Base-by-base conservation (phyloP, 2,797 vertebrate genomes). In the Gymnodraco acuticeps region DNA sequence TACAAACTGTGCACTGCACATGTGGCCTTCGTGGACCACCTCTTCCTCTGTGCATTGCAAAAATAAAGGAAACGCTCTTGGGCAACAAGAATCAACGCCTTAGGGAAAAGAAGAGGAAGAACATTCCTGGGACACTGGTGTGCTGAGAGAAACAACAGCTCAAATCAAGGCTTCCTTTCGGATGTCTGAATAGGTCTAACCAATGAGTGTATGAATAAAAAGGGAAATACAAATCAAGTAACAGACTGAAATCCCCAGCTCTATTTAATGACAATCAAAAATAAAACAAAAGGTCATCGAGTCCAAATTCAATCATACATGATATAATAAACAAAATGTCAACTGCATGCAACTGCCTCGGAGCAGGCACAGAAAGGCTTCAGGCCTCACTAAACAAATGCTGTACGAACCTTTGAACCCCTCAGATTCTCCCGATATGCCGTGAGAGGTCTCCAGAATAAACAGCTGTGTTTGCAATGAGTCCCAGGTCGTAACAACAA, bases 41-140 rank as follows among this genome's bases (percentile, higher is more conserved):
- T 70, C 60, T 78, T 82, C 67, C 78, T 72, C 67, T 31, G 9
- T 23, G 55, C 16, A 65, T 2, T 0, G 0, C 64, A 67, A 64
- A 55, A 70, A 63, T 38, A 38, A 38, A 38, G 60, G 70, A 83
- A 85, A 83, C 1, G 13, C 64, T 60, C 69, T 45, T 6, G 56
- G 72, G 60, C 41, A 65, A 80, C 55, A 66, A 69, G 62, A 51
- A 27, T 80, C 78, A 55, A 19, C 60, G 0, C 81, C 78, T 73
- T 19, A 3, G 77, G 86, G 78, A 82, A 20, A 68, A 70, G 31
- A 72, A 81, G 77, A 82, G 87, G 88, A 91, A 90, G 88, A 68
- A 82, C 85, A 90, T 90, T 89, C 83, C 82, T 74, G 51, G 41
- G 77, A 77, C 62, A 2, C 3, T 41, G 43, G 27, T 63, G 62